phyloP scores from a whole-genome alignment of 2,113 vertebrate species.

The Paradisaea rubra region DNA sequence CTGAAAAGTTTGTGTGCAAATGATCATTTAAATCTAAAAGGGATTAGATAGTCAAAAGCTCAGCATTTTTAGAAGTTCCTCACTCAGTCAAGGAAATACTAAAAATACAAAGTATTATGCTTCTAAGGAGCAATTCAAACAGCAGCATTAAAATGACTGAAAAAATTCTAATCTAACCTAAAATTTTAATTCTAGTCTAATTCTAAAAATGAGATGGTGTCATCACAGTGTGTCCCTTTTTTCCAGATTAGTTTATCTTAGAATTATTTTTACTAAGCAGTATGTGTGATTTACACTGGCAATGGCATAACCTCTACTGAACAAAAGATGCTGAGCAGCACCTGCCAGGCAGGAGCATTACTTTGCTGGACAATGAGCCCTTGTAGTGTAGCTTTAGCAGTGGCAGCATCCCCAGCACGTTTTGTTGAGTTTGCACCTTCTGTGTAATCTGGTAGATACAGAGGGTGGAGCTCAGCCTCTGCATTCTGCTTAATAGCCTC shows the following conservation, averaged over 20 bases:
- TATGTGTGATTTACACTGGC: neutral
- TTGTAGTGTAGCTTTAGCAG: neutral
- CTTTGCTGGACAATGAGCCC: neutral
- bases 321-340: neutral
- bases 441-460: neutral
- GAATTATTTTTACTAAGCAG: neutral
- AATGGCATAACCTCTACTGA: neutral
- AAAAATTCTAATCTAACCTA: neutral
- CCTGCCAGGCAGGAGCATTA: neutral
- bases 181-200: neutral
- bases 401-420: neutral
- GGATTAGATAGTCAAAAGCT: neutral
- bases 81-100: neutral
- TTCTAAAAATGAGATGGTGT: neutral
- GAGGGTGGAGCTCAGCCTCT: constrained; percentile 19
- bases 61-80: neutral
- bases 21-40: neutral
- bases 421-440: constrained; percentile 21
- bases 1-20: neutral
- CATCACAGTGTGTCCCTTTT: neutral
- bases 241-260: neutral
- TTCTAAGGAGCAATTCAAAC: neutral
- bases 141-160: neutral
- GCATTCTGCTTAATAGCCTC: constrained; percentile 56
- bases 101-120: neutral